These are phyloP conservation scores for Pluvianellus socialis DNA, from an alignment of 2,113 vertebrate species.

Conservation along the genomic window DNA sequence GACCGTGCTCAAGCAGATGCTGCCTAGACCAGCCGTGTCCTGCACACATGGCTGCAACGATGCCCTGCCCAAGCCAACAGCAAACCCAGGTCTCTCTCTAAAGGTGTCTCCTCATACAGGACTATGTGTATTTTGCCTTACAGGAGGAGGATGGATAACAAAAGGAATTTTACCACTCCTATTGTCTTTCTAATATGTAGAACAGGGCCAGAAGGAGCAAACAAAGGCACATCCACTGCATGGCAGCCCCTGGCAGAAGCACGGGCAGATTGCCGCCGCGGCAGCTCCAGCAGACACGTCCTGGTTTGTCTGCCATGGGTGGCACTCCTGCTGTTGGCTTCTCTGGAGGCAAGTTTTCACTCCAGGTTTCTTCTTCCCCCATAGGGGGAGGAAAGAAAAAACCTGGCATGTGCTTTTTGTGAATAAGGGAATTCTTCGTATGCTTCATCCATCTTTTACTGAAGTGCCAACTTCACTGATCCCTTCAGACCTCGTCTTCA, in stretches of 20 bases:
- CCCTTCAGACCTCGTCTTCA: background rate
- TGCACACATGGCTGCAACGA: background rate
- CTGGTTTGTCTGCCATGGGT: background rate
- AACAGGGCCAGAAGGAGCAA: background rate
- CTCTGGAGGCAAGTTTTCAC: background rate
- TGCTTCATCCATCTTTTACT: background rate
- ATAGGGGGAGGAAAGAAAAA: background rate
- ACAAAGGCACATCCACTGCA: fast-evolving
- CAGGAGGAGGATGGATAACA: background rate
- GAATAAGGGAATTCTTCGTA: background rate
- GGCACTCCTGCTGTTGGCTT: background rate
- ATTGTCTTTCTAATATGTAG: background rate
- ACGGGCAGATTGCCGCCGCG: background rate
- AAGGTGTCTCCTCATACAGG: background rate
- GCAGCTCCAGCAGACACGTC: background rate
- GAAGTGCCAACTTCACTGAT: background rate
- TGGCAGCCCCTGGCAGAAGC: background rate
- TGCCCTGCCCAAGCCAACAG: background rate
- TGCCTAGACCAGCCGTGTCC: background rate
- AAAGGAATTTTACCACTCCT: background rate
- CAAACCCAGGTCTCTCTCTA: background rate
- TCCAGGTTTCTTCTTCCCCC: background rate
- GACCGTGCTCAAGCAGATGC: background rate
- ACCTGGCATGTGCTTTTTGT: background rate
- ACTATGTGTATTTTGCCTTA: background rate